These are phyloP conservation scores for Paracanthobrama guichenoti DNA, from an alignment of 2,113 vertebrate genomes.

Conservation along the genomic window DNA sequence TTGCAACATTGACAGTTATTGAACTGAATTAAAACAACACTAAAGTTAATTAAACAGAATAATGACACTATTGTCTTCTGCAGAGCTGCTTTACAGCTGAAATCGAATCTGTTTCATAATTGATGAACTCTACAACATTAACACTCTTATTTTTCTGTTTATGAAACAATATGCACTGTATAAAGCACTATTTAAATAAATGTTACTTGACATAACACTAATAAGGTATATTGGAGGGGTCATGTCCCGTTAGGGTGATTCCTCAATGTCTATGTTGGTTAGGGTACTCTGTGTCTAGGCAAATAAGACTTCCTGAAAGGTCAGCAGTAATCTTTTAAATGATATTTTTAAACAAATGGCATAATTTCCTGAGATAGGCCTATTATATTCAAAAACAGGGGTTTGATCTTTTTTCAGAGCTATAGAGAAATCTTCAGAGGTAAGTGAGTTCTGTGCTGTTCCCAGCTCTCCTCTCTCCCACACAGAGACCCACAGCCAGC, in stretches of 20 bases:
- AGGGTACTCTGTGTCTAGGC: background rate
- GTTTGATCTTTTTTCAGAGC: conserved; percentile 49
- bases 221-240: background rate
- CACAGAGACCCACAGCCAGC: conserved; percentile 58
- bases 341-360: background rate
- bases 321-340: background rate
- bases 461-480: conserved; percentile 55
- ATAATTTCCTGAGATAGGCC: background rate
- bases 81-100: background rate
- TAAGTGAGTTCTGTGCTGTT: conserved; percentile 49
- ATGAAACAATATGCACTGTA: background rate
- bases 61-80: background rate
- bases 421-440: conserved; percentile 48
- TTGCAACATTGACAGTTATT: background rate
- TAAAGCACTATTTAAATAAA: background rate
- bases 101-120: background rate
- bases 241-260: background rate
- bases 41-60: background rate
- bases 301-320: background rate
- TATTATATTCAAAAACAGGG: conserved; percentile 27
- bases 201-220: background rate
- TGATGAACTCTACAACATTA: background rate
- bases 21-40: background rate
- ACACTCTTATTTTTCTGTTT: background rate
- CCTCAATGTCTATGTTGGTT: background rate